Evolutionary conservation across 2,113 vertebrate genomes (phyloP).

Genomic region (Urocynchramus pylzowi): DNA sequence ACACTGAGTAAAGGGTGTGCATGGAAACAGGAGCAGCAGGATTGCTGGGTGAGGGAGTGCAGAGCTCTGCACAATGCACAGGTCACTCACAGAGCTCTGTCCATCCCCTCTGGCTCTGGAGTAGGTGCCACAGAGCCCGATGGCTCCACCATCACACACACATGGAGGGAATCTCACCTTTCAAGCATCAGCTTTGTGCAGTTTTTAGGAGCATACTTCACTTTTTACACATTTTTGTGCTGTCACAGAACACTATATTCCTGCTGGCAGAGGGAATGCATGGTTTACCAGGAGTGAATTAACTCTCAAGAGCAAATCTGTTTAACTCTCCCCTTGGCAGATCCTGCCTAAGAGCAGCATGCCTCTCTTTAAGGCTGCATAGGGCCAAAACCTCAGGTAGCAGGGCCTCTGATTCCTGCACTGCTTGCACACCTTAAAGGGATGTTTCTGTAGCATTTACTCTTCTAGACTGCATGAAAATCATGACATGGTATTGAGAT

Average conservation of each 20-base stretch:
- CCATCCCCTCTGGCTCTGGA: neutral
- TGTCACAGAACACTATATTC: neutral
- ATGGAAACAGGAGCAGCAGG: neutral
- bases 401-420: neutral
- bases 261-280: neutral
- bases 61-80: neutral
- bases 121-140: neutral
- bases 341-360: neutral
- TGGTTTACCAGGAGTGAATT: neutral
- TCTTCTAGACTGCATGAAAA: neutral
- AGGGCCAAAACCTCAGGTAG: neutral
- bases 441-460: neutral
- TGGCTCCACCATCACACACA: neutral
- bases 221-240: neutral
- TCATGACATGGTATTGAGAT: neutral
- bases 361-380: neutral
- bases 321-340: neutral
- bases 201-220: neutral
- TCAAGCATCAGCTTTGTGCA: neutral
- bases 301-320: neutral
- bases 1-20: accelerated
- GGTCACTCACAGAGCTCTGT: neutral
- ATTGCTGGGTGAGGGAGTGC: neutral
- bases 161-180: neutral
- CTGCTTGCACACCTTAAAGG: neutral